Conservation (phyloP, 2,888 invertebrate genomes). For the Archips xylosteana region DNA sequence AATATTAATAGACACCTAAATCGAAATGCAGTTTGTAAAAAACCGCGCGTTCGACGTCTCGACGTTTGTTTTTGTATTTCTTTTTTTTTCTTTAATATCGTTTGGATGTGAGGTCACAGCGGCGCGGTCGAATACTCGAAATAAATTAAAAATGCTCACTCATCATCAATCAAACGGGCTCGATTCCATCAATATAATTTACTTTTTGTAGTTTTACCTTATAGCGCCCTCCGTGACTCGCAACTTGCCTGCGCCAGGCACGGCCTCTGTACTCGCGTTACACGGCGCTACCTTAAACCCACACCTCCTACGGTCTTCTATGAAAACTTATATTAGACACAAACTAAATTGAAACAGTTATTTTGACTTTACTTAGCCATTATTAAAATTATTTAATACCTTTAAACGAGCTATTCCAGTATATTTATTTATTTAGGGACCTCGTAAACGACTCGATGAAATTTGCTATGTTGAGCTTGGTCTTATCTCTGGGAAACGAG, state of each 20-base stretch:
- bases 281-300: constrained; percentile 7
- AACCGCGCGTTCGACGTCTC: constrained; percentile 51
- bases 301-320: constrained; percentile 6
- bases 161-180: constrained; percentile 84
- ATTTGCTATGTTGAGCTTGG: no score
- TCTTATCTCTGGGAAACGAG: no score
- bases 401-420: no score
- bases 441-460: no score
- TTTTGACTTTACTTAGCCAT: constrained; percentile 26
- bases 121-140: constrained; percentile 76
- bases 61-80: constrained; percentile 51
- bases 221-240: constrained; percentile 82
- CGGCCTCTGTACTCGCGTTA: constrained; percentile 46
- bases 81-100: constrained; percentile 50
- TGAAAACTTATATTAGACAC: constrained; percentile 1
- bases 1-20: constrained; percentile 72
- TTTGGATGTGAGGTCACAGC: constrained; percentile 65
- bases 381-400: constrained; percentile 27
- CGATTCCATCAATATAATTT: constrained; percentile 86
- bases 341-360: constrained; percentile 17
- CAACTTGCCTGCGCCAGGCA: constrained; percentile 74
- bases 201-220: constrained; percentile 84
- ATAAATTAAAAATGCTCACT: constrained; percentile 84
- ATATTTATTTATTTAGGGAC: no score
- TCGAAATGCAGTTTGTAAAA: constrained; percentile 57